Evolutionary conservation across 2,888 invertebrate genomes (phyloP), one percentile per base, ranked within the genome.

Genomic region (Odontothrips loti): DNA sequence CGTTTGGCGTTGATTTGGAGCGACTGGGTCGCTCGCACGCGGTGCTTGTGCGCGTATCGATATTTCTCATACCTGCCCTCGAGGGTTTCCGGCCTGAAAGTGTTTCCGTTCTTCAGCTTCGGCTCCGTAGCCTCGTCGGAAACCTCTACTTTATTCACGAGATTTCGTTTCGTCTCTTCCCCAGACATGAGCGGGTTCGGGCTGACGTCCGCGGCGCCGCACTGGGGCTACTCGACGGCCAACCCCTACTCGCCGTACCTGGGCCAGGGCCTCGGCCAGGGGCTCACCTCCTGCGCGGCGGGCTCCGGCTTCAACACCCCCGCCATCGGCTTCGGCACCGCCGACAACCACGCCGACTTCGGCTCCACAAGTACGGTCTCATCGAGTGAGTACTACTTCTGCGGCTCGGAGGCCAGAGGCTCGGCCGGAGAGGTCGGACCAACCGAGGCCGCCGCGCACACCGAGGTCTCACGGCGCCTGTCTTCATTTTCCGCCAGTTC

Each of bases 101-200:
- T n/a, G n/a, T n/a, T n/a, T n/a, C n/a, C n/a, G n/a, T n/a, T n/a
- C n/a, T n/a, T n/a, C n/a, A n/a, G n/a, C n/a, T n/a, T n/a, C n/a
- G n/a, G n/a, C n/a, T n/a, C n/a, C n/a, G n/a, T n/a, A n/a, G n/a
- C n/a, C n/a, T n/a, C n/a, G n/a, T n/a, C n/a, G n/a, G n/a, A n/a
- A n/a, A n/a, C n/a, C n/a, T n/a, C n/a, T n/a, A n/a, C n/a, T n/a
- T n/a, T n/a, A n/a, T n/a, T n/a, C n/a, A n/a, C n/a, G n/a, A n/a
- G n/a, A n/a, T n/a, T n/a, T n/a, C 48, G 34, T 43, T 43, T 1
- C 3, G 23, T 68, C 82, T 83, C 84, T 84, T 82, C 85, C 87
- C 6, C 89, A 95, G 95, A 95, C 88, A 95, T 95, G 94, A 92
- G 94, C 84, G 95, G 95, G 88, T 95, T 95, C 86, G 94, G 95